Evolutionary conservation across 2,113 vertebrate species (phyloP).

Genomic region (Euleptes europaea): DNA sequence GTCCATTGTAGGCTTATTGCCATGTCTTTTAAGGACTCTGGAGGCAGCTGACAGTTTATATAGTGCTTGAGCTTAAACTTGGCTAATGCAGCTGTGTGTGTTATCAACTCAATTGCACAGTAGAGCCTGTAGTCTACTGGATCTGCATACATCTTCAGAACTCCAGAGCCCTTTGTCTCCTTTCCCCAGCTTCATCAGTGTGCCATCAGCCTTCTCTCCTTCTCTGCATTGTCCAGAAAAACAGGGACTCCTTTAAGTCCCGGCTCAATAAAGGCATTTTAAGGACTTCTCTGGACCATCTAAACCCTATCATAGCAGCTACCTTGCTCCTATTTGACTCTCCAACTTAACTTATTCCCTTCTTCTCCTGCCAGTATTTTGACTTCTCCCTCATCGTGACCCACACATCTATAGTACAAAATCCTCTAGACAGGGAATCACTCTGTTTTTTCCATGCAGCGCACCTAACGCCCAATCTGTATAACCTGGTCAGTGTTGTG

Average conservation of each 20-base stretch:
- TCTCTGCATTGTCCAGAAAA: too few species aligned
- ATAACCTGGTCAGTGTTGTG: too few species aligned
- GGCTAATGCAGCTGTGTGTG: not conserved
- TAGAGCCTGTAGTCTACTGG: not conserved
- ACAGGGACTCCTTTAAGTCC: too few species aligned
- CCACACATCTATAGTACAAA: not conserved
- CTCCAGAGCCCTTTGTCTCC: not conserved
- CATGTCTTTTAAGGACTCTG: constrained; percentile 13
- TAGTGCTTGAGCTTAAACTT: not conserved
- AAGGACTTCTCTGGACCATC: not conserved
- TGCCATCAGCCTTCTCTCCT: not conserved
- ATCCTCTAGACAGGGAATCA: not conserved
- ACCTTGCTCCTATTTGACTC: not conserved
- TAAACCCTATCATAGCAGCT: too few species aligned
- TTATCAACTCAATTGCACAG: not conserved
- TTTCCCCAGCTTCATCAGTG: not conserved
- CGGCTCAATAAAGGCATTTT: not conserved
- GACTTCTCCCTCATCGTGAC: not conserved
- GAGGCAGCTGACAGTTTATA: not conserved
- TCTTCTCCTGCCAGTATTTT: not conserved
- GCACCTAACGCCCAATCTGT: too few species aligned
- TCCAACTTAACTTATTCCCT: not conserved
- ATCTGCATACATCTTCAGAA: not conserved
- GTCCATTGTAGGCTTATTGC: not conserved
- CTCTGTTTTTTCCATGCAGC: too few species aligned